A percentile compares a stretch with the other conserved stretches of the same genome.
These are phyloP conservation scores for Hippasteria phrygiana DNA, from an alignment of 53 echinoderm and acorn worm genomes.

Conservation along the genomic window DNA sequence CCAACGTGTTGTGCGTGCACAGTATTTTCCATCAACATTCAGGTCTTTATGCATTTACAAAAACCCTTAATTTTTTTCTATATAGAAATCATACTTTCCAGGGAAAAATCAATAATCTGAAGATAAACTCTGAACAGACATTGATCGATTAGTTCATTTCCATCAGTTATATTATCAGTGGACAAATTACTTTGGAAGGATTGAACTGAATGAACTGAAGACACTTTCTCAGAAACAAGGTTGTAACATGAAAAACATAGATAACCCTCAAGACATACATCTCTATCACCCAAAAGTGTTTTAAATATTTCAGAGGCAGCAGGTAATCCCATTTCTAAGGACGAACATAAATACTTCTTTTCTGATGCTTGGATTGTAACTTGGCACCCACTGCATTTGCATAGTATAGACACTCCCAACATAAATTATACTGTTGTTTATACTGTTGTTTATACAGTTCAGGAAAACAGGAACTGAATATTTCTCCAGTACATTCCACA, in stretches of 20 bases:
- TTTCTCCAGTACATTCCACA: slow-evolving; percentile 29
- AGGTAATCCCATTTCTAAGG: slow-evolving; percentile 13
- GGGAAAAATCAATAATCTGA: slow-evolving; percentile 12
- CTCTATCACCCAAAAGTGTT: background rate
- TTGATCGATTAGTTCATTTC: slow-evolving; percentile 32
- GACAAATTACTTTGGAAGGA: slow-evolving; percentile 25
- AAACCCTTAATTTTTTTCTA: background rate
- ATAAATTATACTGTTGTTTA: slow-evolving; percentile 25
- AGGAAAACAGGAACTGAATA: slow-evolving; percentile 30
- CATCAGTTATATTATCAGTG: background rate
- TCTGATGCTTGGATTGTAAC: background rate
- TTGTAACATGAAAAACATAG: slow-evolving; percentile 34
- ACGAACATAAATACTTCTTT: slow-evolving; percentile 39
- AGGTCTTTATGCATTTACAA: slow-evolving; percentile 20
- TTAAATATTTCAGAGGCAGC: slow-evolving; percentile 40
- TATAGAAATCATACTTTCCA: slow-evolving; percentile 30
- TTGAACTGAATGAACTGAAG: slow-evolving; percentile 10
- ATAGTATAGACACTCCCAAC: background rate
- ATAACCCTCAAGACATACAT: slow-evolving; percentile 21
- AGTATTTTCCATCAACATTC: slow-evolving; percentile 8
- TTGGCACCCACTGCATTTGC: slow-evolving; percentile 21
- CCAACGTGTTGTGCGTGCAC: slow-evolving; percentile 26
- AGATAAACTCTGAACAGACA: slow-evolving; percentile 40
- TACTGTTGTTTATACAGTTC: slow-evolving; percentile 42
- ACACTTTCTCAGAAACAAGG: slow-evolving; percentile 27